Percentiles rank a stretch among this genome's conserved stretches.
phyloP scores from a whole-genome alignment of 1,140 invertebrate species.

The Ectropis grisescens region DNA sequence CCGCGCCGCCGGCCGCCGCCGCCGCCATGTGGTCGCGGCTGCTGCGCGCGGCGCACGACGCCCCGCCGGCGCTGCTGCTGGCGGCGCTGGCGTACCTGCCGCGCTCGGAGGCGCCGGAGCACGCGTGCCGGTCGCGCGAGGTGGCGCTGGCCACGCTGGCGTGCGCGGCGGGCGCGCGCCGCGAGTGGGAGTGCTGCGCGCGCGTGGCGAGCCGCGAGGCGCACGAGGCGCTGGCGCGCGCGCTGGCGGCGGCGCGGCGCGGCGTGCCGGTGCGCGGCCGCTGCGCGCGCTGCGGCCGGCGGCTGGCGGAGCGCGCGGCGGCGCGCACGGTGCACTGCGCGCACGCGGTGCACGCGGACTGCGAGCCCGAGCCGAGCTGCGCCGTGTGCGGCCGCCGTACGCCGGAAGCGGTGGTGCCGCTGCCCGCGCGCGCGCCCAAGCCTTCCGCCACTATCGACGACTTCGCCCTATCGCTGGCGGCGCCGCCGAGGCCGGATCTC shows the following conservation, averaged over 20 bases:
- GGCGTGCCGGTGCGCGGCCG: slow-evolving; percentile 23
- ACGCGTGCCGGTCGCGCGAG: slow-evolving; percentile 21
- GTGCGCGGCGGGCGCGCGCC: too few relatives aligned
- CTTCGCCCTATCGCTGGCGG: slow-evolving; percentile 31
- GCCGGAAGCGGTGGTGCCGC: slow-evolving; percentile 5
- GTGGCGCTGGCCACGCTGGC: slow-evolving; percentile 27
- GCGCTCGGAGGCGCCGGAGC: slow-evolving; percentile 22
- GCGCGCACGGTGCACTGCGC: slow-evolving; percentile 30
- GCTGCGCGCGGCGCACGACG: slow-evolving; percentile 16
- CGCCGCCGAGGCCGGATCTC: slow-evolving; percentile 52
- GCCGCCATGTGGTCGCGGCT: slow-evolving; percentile 42
- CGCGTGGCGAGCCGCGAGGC: slow-evolving; percentile 25
- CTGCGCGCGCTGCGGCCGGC: slow-evolving; percentile 23
- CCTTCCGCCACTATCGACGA: slow-evolving; percentile 15
- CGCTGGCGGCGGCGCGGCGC: slow-evolving; percentile 24
- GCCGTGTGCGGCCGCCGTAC: slow-evolving; percentile 20
- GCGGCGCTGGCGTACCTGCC: slow-evolving; percentile 42
- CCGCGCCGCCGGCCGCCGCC: slow-evolving; percentile 25
- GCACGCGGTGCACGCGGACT: slow-evolving; percentile 27
- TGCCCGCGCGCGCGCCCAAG: slow-evolving; percentile 9
- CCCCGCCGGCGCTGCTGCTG: slow-evolving; percentile 32
- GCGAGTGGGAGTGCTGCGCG: slow-evolving; percentile 24
- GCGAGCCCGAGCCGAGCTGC: slow-evolving; percentile 18
- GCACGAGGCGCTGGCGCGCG: slow-evolving; percentile 33
- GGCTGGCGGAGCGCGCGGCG: slow-evolving; percentile 9